These are phyloP conservation scores for Coreius guichenoti DNA, from an alignment of 2,797 vertebrate genomes.

Conservation along the genomic window DNA sequence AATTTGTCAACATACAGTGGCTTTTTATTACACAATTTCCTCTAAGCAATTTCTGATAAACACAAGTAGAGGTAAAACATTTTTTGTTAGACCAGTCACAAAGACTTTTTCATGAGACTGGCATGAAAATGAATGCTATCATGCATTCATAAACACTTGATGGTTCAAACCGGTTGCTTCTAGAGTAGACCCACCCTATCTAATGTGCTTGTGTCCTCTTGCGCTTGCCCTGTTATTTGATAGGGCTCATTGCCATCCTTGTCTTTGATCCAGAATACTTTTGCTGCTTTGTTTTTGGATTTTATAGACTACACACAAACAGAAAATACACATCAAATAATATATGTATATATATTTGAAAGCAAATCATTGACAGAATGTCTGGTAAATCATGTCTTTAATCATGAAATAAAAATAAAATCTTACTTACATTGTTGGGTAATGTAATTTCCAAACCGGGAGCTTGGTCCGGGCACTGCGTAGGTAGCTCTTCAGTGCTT, in stretches of 20 bases:
- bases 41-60: neutral
- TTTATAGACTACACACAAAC: slow-evolving; percentile 59
- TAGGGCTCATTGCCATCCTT: slow-evolving; percentile 65
- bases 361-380: neutral
- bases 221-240: slow-evolving; percentile 64
- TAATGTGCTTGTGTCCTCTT: slow-evolving; percentile 71
- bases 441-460: slow-evolving; percentile 56
- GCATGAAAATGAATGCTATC: no score
- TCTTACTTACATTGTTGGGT: slow-evolving; percentile 70
- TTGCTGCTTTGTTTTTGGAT: slow-evolving; percentile 67
- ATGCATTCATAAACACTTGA: neutral
- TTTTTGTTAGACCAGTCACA: neutral
- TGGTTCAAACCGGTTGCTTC: neutral
- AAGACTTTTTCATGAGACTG: no score
- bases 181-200: slow-evolving; percentile 69
- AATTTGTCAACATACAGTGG: neutral
- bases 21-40: neutral
- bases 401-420: no score
- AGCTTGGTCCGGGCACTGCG: slow-evolving; percentile 41
- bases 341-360: neutral
- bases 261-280: slow-evolving; percentile 78
- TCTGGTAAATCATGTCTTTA: neutral
- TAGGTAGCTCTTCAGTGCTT: slow-evolving; percentile 71
- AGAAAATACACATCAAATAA: slow-evolving; percentile 6
- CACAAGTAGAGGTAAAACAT: neutral